Evolutionary conservation across 2,888 invertebrate genomes (phyloP).

Genomic region (Dorcus hopei): DNA sequence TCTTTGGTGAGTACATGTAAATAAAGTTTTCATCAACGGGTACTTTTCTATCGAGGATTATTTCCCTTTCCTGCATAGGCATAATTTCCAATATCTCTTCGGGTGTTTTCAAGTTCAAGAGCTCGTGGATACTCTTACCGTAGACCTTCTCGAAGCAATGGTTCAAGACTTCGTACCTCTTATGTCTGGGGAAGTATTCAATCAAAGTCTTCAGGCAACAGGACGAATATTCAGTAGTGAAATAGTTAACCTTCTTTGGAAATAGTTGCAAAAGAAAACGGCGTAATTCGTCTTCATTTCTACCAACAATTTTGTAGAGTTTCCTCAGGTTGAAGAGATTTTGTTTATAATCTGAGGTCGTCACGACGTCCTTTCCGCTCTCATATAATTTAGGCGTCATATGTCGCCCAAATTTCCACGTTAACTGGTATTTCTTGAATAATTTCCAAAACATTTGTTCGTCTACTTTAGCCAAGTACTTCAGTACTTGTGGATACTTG

Average conservation of each 20-base stretch:
- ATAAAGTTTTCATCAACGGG: not conserved
- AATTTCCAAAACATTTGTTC: slow-evolving; percentile 14
- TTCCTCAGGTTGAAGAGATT: slow-evolving; percentile 4
- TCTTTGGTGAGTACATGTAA: not conserved
- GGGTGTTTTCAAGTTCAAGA: too few relatives aligned
- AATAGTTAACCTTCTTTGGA: slow-evolving; percentile 4
- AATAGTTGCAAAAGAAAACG: slow-evolving; percentile 12
- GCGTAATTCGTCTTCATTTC: slow-evolving; percentile 6
- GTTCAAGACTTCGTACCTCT: not conserved
- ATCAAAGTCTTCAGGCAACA: not conserved
- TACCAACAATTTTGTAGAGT: slow-evolving; percentile 6
- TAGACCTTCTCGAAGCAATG: slow-evolving; percentile 8
- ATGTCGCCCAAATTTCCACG: slow-evolving; percentile 10
- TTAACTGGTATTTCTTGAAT: slow-evolving; percentile 3
- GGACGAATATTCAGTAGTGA: not conserved
- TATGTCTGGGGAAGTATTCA: not conserved
- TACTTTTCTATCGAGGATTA: not conserved
- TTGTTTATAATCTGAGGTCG: not conserved
- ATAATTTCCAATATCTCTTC: not conserved
- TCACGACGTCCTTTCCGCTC: slow-evolving; percentile 10
- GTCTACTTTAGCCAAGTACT: slow-evolving; percentile 10
- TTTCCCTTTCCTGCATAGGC: slow-evolving; percentile 1
- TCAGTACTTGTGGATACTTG: not conserved
- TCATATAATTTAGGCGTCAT: slow-evolving; percentile 12
- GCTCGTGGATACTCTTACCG: not conserved